These are phyloP conservation scores for Aphelenchoides avenae DNA, from an alignment of 1,140 invertebrate species.

Conservation along the genomic window DNA sequence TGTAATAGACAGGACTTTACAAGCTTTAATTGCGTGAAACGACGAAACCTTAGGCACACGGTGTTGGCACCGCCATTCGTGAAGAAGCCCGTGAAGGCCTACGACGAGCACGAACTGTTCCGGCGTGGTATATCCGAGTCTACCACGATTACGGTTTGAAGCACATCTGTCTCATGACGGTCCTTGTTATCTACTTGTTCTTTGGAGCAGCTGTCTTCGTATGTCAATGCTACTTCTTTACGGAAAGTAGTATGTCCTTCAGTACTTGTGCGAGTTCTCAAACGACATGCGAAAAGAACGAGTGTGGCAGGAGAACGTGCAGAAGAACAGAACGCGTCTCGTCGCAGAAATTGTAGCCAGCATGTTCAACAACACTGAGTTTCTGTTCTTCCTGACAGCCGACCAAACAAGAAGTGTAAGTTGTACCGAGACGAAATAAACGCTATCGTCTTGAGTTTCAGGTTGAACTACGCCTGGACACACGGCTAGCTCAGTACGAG, in stretches of 20 bases:
- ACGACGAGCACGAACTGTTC: conserved; percentile 26
- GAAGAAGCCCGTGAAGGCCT: conserved; percentile 27
- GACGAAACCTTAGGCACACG: conserved; percentile 21
- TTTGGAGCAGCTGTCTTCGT: conserved; percentile 44
- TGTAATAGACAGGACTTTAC: neutral
- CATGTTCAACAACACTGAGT: conserved; percentile 47
- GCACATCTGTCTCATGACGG: conserved; percentile 34
- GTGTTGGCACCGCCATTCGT: conserved; percentile 18
- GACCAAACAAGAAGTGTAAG: conserved; percentile 31
- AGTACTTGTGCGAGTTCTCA: conserved; percentile 40
- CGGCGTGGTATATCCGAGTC: conserved; percentile 29
- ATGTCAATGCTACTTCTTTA: too few relatives aligned
- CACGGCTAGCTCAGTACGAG: conserved; percentile 35
- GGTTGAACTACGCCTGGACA: conserved; percentile 24
- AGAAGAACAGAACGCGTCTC: conserved; percentile 35
- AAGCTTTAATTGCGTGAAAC: neutral
- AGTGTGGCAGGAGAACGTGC: conserved; percentile 29
- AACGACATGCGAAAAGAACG: conserved; percentile 39
- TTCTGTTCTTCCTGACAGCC: conserved; percentile 35
- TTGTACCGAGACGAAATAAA: neutral
- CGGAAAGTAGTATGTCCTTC: too few relatives aligned
- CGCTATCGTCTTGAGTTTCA: conserved; percentile 15
- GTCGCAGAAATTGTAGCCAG: conserved; percentile 33
- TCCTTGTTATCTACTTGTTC: conserved; percentile 48
- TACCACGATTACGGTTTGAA: conserved; percentile 51